Base-by-base conservation (phyloP, 2,113 vertebrate genomes). In the Crotalus helleri region DNA sequence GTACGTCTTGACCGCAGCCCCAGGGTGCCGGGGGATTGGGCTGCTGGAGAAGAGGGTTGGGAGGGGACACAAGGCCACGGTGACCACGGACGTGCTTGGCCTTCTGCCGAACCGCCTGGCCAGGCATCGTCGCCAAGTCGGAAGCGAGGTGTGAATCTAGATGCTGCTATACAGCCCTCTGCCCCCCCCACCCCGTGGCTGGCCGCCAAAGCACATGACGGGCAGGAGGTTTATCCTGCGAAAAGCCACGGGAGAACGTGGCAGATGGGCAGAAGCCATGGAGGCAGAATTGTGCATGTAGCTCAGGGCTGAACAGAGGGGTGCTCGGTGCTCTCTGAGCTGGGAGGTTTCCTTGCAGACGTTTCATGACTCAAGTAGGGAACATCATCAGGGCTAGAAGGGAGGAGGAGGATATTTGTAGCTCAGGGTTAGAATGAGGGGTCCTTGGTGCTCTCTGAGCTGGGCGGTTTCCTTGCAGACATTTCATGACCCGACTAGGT, bases 1-100 rank as follows among this genome's bases (percentile, higher is more conserved):
- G 99, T 99, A 98, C 97, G 98, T 96, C 88, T 94, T 6, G 17
- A 1, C 1, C 2, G 26, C 5, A 8, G 23, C 19, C 44, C 49
- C 24, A 3, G 26, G 21, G 24, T 0, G 0, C 7, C 1, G 3
- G 1, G 17, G 0, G 6, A 13, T 29, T 26, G 17, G 57, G 39
- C 44, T 33, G 33, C 21, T 2, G 19, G 19, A 6, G 57, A 1
- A 58, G 19, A 17, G 13, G n/a, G 69, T 10, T 24, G 7, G 29
- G 33, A 21, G 26, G 39, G 39, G 39, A 0, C 11, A 29, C 9
- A 4, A 5, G 5, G 23, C 69, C 21, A 19, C 23, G 8, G 10
- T 3, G 15, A 10, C 23, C 24, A 26, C 4, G 61, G 12, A 4
- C 13, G 61, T 1, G 64, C 29, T 2, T 2, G 15, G 24, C 2